These are phyloP conservation scores for Merops nubicus DNA, from an alignment of 2,113 vertebrate genomes.

Conservation along the genomic window DNA sequence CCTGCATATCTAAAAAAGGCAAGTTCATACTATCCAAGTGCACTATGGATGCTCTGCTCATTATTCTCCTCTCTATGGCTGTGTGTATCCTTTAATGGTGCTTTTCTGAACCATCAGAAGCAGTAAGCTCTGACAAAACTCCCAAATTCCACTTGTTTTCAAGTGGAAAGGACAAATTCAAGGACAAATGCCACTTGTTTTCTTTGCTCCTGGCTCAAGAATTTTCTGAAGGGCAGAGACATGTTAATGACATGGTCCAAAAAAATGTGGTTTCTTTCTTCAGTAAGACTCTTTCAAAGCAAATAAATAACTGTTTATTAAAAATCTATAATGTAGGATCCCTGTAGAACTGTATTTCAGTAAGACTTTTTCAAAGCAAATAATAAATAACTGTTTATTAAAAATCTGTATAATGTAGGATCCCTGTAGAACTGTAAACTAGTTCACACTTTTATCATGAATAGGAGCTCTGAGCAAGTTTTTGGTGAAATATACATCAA, in stretches of 20 bases:
- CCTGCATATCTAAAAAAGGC: neutral
- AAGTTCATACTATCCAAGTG: neutral
- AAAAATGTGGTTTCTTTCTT: neutral
- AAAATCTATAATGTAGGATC: neutral
- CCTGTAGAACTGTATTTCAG: neutral
- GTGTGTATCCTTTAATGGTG: neutral
- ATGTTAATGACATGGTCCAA: neutral
- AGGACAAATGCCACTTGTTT: neutral
- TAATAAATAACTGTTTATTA: neutral
- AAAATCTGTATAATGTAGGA: neutral
- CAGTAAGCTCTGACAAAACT: neutral
- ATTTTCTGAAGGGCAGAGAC: neutral
- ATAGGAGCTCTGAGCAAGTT: neutral
- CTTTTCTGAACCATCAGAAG: neutral
- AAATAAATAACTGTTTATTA: neutral
- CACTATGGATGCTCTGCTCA: neutral
- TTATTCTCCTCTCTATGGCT: neutral
- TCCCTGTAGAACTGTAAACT: neutral
- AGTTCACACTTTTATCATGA: neutral
- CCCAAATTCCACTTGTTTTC: neutral
- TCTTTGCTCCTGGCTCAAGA: neutral
- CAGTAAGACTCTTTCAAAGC: neutral
- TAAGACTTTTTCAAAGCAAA: neutral
- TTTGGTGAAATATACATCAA: neutral
- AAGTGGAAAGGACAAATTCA: too few relatives aligned